phyloP scores from a whole-genome alignment of 1,140 invertebrate genomes.

The Drosophila nasuta region DNA sequence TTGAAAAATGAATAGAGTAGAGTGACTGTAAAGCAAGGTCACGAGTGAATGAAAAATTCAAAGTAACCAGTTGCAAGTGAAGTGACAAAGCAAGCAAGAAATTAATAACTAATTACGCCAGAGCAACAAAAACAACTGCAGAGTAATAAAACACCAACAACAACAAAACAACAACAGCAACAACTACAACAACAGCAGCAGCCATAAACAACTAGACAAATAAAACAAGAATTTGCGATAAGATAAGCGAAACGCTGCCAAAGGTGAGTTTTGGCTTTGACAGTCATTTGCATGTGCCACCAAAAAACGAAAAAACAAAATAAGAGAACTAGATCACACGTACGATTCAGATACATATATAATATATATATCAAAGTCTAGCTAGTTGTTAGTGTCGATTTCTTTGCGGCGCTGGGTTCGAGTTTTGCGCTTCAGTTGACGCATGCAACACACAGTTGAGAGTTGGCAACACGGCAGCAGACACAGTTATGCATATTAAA shows the following conservation, averaged over 20 bases:
- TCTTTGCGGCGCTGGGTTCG: constrained; percentile 14
- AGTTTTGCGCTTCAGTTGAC: constrained; percentile 41
- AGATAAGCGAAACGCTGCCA: constrained; percentile 30
- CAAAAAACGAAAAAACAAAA: not conserved
- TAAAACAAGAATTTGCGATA: constrained; percentile 19
- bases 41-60: not conserved
- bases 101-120: constrained; percentile 55
- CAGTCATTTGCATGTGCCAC: constrained; percentile 12
- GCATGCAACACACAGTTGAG: constrained; percentile 18
- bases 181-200: constrained; percentile 1
- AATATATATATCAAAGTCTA: constrained; percentile 12
- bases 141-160: too few relatives aligned
- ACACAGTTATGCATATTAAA: constrained; percentile 70
- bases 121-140: not conserved
- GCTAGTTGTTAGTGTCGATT: constrained; percentile 29
- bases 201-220: constrained; percentile 1
- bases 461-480: constrained; percentile 24
- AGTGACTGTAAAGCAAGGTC: constrained; percentile 58
- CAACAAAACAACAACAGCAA: too few relatives aligned
- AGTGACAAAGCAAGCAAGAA: constrained; percentile 38
- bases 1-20: constrained; percentile 9
- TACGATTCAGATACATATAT: constrained; percentile 7
- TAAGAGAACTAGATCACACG: constrained; percentile 1
- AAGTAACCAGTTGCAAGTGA: constrained; percentile 9
- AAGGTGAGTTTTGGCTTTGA: constrained; percentile 19